A percentile compares a stretch with the other conserved stretches of the same genome.
Evolutionary conservation across 1,140 invertebrate genomes (phyloP).

Genomic region (Drosophila arawakana): DNA sequence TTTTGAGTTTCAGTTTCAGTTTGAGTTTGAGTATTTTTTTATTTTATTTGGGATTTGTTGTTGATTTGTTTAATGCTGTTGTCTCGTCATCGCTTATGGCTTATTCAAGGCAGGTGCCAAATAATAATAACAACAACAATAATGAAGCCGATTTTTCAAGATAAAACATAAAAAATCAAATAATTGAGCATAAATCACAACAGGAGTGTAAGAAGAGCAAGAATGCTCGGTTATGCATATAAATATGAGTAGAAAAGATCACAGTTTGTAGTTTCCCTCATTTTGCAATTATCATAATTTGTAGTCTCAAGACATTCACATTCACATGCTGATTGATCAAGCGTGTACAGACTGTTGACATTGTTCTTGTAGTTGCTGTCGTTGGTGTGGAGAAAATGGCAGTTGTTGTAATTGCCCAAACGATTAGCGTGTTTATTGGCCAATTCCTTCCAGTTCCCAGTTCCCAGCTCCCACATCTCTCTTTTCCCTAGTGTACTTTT

Average conservation of each 20-base stretch:
- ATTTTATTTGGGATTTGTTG: slow-evolving; percentile 7
- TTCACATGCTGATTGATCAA: slow-evolving; percentile 34
- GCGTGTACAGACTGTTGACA: neutral
- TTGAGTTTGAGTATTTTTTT: slow-evolving; percentile 9
- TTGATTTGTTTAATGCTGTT: slow-evolving; percentile 8
- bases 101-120: slow-evolving; percentile 19
- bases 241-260: neutral
- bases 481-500: slow-evolving; percentile 14
- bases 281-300: slow-evolving; percentile 18
- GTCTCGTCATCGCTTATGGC: slow-evolving; percentile 19
- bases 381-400: slow-evolving; percentile 2
- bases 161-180: neutral
- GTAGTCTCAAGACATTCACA: slow-evolving; percentile 6
- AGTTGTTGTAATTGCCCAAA: slow-evolving; percentile 20
- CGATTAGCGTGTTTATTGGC: slow-evolving; percentile 20
- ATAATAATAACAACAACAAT: slow-evolving; percentile 17
- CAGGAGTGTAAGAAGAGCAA: slow-evolving; percentile 6
- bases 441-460: neutral
- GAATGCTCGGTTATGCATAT: slow-evolving; percentile 6
- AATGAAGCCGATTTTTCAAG: neutral
- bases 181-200: slow-evolving; percentile 23
- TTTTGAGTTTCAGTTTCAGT: slow-evolving; percentile 19
- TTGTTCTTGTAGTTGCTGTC: slow-evolving; percentile 3
- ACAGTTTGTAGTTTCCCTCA: slow-evolving; percentile 6
- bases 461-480: neutral